Base-by-base conservation (phyloP, 1,140 invertebrate species). In the Caligus rogercresseyi region DNA sequence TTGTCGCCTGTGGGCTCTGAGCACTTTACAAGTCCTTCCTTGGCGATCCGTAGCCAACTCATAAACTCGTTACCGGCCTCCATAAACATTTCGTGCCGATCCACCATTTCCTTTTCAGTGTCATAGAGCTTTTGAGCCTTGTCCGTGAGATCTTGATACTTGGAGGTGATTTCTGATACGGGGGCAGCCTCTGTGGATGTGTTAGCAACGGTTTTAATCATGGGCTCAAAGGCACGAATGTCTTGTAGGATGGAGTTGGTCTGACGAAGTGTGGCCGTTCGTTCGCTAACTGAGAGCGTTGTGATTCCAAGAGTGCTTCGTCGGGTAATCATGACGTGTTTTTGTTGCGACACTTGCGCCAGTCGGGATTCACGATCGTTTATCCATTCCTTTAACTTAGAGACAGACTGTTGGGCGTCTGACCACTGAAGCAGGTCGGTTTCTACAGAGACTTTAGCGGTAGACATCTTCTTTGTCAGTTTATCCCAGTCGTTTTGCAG, bases 1-100 rank as follows among this genome's bases (percentile, higher is more conserved):
- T 91, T 92, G 69, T 96, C 90, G 16, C 90, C 91, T 15, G 86
- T 92, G 3, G 89, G 87, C 72, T 94, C 89, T 0, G 87, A 89
- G 71, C 89, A 92, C 72, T 94, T 92, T 60, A 85, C 83, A n/a
- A 94, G 75, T 62, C 83, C 81, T 73, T 96, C 92, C 70, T 88
- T 86, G 11, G 88, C 85, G 59, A 82, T 80, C 69, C 88, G 78
- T 51, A 95, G 80, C 92, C 92, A 96, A 68, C 86, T 83, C 65
- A 86, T 80, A 71, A 95, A 94, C 67, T 92, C 88, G 71, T 87
- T 85, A 61, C 85, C 89, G 61, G 84, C 82, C 74, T 95, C 88
- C 24, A 94, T 83, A 68, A 94, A 86, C 0, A 84, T 84, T 77
- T 77, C 86, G 72, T 90, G 87, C 67, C 87, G 83, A 70, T 90